Base-by-base conservation (phyloP, 1,140 invertebrate genomes). In the Drosophila pallidifrons region DNA sequence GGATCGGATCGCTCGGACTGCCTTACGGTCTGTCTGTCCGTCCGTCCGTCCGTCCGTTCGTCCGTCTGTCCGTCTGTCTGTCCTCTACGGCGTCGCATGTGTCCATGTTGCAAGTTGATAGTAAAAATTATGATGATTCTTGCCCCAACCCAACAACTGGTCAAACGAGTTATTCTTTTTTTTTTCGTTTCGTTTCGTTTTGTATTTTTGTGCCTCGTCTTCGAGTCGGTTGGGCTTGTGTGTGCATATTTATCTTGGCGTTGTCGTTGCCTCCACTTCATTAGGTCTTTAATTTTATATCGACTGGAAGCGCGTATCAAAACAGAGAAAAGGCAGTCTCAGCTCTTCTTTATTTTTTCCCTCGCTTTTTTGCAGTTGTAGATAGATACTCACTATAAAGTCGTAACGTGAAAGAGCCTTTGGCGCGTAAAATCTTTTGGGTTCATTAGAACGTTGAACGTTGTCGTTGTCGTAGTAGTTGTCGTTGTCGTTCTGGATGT, bases 61-160 rank as follows among this genome's bases (percentile, higher is more conserved):
- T 30, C 20, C 11, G 41, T 54, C 65, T 43, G 45, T 45, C 64
- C n/a, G n/a, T 54, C 51, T n/a, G 43, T 28, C 45, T 46, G 69
- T 64, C 59, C 38, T 10, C 60, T 11, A 51, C 64, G 52, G 38
- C 71, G 80, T 72, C 59, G 72, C 77, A 85, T 85, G 82, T 85
- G 81, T 87, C 79, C 79, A 88, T 83, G 83, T 88, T 83, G 85
- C 85, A 88, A 88, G 83, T 88, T 88, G 83, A 87, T 87, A 87
- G 83, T 87, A 88, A 88, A 87, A 88, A 88, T 88, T 88, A 88
- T 88, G 85, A 88, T 88, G 83, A 89, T 88, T 83, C 83, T 88
- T 83, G 86, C 81, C 81, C 85, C 81, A 88, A 82, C 76, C 63
- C 78, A 63, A 90, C 81, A 63, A 90, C 81, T 89, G 86, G 86